Evolutionary conservation across 2,113 vertebrate genomes (phyloP).

Genomic region (Antennarius striatus): DNA sequence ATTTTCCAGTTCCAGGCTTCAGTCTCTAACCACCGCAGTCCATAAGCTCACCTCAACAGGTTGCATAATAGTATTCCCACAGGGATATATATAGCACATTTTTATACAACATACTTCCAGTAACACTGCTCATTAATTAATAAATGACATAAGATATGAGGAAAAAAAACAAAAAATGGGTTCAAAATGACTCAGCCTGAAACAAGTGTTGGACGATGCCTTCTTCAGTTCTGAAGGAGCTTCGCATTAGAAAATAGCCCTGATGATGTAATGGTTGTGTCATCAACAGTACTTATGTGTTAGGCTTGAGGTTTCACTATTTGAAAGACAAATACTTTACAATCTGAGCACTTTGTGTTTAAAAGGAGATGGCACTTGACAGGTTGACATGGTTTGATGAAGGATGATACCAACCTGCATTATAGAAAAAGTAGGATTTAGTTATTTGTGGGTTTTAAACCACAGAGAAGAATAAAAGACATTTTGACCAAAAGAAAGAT

Average conservation of each 20-base stretch:
- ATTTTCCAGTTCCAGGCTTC: conserved; percentile 30
- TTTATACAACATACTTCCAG: conserved; percentile 65
- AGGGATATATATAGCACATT: conserved; percentile 66
- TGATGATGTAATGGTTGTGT: background rate
- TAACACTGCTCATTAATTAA: conserved; percentile 34
- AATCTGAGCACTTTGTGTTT: background rate
- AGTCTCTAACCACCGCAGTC: conserved; percentile 47
- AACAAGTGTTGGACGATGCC: background rate
- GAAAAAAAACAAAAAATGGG: background rate
- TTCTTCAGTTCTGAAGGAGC: background rate
- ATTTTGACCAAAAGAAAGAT: too few species aligned
- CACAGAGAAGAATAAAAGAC: too few species aligned
- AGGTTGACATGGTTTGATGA: too few species aligned
- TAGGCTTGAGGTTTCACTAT: background rate
- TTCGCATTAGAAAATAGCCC: background rate
- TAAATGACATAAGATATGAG: background rate
- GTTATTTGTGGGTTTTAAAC: too few species aligned
- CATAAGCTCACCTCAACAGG: conserved; percentile 51
- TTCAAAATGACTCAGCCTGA: background rate
- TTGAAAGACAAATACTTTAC: background rate
- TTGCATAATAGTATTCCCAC: conserved; percentile 69
- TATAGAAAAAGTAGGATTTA: too few species aligned
- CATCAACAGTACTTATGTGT: background rate
- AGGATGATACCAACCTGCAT: too few species aligned
- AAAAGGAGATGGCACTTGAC: conserved; percentile 4